phyloP scores from a whole-genome alignment of 2,888 invertebrate species.

The Dicyrtomina minuta region DNA sequence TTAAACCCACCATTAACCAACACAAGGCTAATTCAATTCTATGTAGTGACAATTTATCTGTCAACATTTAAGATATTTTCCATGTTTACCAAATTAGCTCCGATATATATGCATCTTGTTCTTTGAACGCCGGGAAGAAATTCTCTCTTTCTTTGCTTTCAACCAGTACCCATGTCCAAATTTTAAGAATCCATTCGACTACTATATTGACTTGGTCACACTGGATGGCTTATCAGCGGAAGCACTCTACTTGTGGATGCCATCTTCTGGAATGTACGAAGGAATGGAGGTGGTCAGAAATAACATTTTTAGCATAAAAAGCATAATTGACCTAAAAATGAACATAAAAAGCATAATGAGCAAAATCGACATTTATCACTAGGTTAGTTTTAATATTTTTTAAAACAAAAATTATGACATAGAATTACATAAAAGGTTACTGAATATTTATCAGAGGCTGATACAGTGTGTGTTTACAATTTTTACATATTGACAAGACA shows the following conservation, averaged over 20 bases:
- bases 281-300: slow-evolving; percentile 69
- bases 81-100: slow-evolving; percentile 82
- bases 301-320: no score
- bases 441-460: no score
- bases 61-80: slow-evolving; percentile 91
- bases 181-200: slow-evolving; percentile 94
- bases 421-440: no score
- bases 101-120: slow-evolving; percentile 92
- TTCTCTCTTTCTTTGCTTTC: slow-evolving; percentile 88
- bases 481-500: no score
- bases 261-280: slow-evolving; percentile 80
- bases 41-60: slow-evolving; percentile 87
- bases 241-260: slow-evolving; percentile 85
- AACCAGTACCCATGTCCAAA: slow-evolving; percentile 93
- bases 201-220: slow-evolving; percentile 69
- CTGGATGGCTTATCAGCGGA: slow-evolving; percentile 90
- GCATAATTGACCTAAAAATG: no score
- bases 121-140: slow-evolving; percentile 82
- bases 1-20: no score
- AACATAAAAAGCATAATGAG: no score
- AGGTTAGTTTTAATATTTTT: no score
- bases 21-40: no score
- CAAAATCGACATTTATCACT: no score
- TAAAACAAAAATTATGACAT: no score
- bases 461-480: no score